These are phyloP conservation scores for Zingel zingel DNA, from an alignment of 2,113 vertebrate genomes.

Conservation along the genomic window DNA sequence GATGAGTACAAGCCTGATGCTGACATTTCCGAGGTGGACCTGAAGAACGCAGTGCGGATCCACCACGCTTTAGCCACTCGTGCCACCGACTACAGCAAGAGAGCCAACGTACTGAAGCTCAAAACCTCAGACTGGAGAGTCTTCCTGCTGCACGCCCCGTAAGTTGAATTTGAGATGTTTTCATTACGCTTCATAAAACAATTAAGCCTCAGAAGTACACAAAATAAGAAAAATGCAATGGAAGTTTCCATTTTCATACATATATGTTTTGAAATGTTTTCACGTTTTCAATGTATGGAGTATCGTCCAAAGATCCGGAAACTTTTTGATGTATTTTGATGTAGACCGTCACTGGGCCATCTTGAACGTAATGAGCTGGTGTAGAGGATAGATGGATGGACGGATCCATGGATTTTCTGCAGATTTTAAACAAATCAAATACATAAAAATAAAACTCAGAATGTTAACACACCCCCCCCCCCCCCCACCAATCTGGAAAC, in stretches of 20 bases:
- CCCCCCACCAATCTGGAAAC: no score
- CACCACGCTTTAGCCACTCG: conserved; percentile 94
- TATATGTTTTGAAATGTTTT: not conserved
- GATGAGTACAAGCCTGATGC: conserved; percentile 97
- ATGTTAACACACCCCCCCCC: no score
- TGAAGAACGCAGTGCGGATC: conserved; percentile 95
- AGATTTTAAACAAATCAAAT: no score
- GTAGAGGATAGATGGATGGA: not conserved
- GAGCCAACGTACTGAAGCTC: conserved; percentile 93
- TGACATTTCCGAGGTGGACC: conserved; percentile 95
- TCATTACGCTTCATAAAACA: not conserved
- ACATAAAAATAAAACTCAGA: no score
- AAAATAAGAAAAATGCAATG: not conserved
- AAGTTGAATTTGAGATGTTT: conserved; percentile 41
- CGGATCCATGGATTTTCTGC: no score
- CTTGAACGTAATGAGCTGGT: not conserved
- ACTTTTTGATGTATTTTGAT: no score
- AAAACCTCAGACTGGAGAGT: conserved; percentile 99
- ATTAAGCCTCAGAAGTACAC: not conserved
- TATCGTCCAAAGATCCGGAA: not conserved
- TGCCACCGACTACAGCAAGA: conserved; percentile 98
- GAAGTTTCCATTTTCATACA: not conserved
- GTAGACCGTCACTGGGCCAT: not conserved
- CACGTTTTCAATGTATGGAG: not conserved
- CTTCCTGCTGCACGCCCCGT: conserved; percentile 97